Evolutionary conservation across 2,113 vertebrate genomes (phyloP).

Genomic region (Oceanodroma tethys): DNA sequence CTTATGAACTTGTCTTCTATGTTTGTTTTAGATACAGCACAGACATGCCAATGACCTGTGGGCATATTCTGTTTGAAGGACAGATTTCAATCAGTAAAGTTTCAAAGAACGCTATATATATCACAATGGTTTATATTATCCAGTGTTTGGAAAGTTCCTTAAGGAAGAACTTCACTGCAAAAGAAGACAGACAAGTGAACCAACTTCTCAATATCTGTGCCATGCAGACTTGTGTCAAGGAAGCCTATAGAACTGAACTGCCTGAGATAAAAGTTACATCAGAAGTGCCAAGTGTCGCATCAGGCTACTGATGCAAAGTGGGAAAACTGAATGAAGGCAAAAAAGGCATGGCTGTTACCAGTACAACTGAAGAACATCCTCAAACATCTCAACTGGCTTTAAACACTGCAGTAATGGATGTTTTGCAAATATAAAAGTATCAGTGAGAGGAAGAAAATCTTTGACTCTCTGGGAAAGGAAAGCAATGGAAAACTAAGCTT

Average conservation of each 20-base stretch:
- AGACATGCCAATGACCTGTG: neutral
- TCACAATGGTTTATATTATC: neutral
- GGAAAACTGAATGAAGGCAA: neutral
- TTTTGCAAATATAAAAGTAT: neutral
- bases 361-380: neutral
- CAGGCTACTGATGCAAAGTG: neutral
- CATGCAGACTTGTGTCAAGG: neutral
- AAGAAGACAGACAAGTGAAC: neutral
- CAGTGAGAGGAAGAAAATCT: neutral
- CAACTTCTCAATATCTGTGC: neutral
- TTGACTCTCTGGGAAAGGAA: neutral
- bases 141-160: neutral
- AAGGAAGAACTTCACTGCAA: neutral
- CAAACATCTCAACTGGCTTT: neutral
- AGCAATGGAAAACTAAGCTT: neutral
- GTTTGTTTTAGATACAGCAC: neutral
- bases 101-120: neutral
- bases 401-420: neutral
- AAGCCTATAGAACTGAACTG: neutral
- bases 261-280: neutral
- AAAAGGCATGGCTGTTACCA: neutral
- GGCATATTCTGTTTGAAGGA: neutral
- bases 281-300: rapidly evolving
- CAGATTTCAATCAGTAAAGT: neutral
- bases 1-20: neutral